phyloP scores from a whole-genome alignment of 2,113 vertebrate species.

The Periophthalmus modestus region DNA sequence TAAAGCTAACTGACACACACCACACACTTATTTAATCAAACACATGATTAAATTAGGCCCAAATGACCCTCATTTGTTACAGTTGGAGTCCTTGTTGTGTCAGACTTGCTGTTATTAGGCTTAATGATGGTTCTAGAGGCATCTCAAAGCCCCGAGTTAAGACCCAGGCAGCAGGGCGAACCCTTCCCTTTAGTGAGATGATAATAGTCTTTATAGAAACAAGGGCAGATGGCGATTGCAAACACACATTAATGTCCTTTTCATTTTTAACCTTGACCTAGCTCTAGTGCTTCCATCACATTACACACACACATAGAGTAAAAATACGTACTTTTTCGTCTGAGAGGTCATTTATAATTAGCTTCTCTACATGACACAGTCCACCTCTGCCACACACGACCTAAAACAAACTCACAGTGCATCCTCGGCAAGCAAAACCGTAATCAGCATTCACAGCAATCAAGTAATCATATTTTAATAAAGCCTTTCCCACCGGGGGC shows the following conservation, averaged over 20 bases:
- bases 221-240: constrained; percentile 22
- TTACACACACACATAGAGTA: background rate
- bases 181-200: constrained; percentile 15
- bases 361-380: constrained; percentile 47
- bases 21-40: constrained; percentile 19
- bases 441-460: constrained; percentile 48
- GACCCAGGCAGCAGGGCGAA: constrained; percentile 18
- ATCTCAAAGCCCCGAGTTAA: constrained; percentile 25
- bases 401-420: constrained; percentile 35
- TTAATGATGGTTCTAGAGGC: constrained; percentile 12
- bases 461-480: constrained; percentile 55
- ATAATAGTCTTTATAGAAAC: constrained; percentile 38
- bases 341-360: constrained; percentile 66
- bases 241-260: constrained; percentile 37
- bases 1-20: constrained; percentile 1
- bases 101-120: constrained; percentile 20
- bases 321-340: constrained; percentile 35
- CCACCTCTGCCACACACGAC: constrained; percentile 40
- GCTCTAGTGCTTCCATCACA: constrained; percentile 20
- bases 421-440: constrained; percentile 30
- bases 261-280: constrained; percentile 59
- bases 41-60: constrained; percentile 33
- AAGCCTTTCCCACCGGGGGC: constrained; percentile 34
- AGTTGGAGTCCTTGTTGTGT: constrained; percentile 15
- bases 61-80: constrained; percentile 18